phyloP scores from a whole-genome alignment of 2,797 vertebrate genomes.

The Diceros bicornis region DNA sequence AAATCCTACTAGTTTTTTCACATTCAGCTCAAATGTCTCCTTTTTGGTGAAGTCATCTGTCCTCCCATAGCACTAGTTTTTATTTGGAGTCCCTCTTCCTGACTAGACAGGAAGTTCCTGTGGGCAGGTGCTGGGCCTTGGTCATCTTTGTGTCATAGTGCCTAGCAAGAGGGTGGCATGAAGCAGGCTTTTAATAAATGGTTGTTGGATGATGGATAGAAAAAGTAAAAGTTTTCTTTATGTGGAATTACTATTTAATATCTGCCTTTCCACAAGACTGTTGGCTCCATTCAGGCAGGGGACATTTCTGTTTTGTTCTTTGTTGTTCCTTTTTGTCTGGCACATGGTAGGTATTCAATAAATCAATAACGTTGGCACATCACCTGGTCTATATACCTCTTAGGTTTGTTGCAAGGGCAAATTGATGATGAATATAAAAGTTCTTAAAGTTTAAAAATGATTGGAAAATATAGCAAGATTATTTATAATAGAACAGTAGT shows the following conservation, averaged over 20 bases:
- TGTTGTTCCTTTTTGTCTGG: not conserved
- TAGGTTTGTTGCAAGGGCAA: not conserved
- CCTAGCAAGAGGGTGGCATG: not conserved
- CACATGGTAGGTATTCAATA: not conserved
- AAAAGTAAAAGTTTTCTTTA: not conserved
- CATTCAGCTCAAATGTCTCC: not conserved
- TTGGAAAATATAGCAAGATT: not conserved
- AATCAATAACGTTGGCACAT: not conserved
- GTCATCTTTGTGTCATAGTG: not conserved
- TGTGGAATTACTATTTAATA: not conserved
- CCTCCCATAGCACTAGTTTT: not conserved
- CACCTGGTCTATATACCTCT: not conserved
- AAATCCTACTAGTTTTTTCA: not conserved
- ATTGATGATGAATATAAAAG: not conserved
- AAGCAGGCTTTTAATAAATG: not conserved
- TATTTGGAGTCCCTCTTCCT: conserved; percentile 14
- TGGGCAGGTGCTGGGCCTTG: not conserved
- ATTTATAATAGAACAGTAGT: conserved; percentile 28
- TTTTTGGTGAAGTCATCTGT: not conserved
- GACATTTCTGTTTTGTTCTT: not conserved
- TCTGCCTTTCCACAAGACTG: not conserved
- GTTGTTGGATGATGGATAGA: not conserved
- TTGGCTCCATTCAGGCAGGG: not conserved
- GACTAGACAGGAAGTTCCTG: not conserved
- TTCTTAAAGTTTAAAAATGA: conserved; percentile 35